Conservation (phyloP, 2,797 vertebrate species). For the Nothura maculosa region DNA sequence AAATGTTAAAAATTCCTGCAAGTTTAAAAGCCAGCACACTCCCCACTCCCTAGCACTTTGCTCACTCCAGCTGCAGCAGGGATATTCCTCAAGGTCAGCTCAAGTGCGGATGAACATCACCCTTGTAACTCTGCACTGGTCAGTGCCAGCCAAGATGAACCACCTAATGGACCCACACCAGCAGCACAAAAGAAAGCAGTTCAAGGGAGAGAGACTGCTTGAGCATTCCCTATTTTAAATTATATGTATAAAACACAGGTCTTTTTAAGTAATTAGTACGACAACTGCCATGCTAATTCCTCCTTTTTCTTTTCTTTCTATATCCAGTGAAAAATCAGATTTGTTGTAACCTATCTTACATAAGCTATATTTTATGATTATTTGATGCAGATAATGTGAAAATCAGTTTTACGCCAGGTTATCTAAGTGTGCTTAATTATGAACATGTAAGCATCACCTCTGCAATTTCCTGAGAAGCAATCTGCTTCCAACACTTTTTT, state of each 20-base stretch:
- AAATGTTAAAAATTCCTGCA: neutral
- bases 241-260: neutral
- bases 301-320: neutral
- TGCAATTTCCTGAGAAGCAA: neutral
- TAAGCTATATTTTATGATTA: neutral
- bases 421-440: neutral
- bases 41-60: neutral
- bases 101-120: neutral
- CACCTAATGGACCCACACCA: neutral
- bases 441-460: neutral
- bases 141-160: neutral
- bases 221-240: neutral
- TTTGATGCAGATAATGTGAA: neutral
- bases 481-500: neutral
- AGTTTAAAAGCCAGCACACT: neutral
- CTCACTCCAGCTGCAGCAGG: neutral
- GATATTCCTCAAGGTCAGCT: slow-evolving; percentile 5
- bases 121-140: neutral
- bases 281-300: neutral
- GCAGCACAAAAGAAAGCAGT: neutral
- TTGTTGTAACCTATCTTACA: neutral
- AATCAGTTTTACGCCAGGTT: neutral
- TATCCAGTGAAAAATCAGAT: neutral
- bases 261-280: neutral
- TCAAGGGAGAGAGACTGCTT: neutral